Base-by-base conservation (phyloP, 2,888 invertebrate species). In the Punctoribates punctum region DNA sequence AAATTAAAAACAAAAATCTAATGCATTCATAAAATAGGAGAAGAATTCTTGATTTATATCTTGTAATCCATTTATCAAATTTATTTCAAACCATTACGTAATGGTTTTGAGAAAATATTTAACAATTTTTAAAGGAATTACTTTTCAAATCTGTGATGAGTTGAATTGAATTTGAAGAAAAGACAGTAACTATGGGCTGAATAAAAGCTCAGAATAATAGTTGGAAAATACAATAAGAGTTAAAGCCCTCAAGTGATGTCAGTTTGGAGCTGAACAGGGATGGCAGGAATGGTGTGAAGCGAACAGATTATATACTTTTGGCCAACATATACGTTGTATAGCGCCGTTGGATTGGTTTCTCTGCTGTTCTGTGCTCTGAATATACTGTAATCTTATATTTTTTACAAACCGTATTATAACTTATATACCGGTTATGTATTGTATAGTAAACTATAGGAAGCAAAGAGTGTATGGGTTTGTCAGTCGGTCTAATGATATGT, bases 401-500 rank as follows among this genome's bases (percentile, higher is more conserved):
- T 54, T 20, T 54, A 54, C 54, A 34, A 34, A 34, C 34, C 34
- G 34, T 34, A 34, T 34, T 34, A 34, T 34, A 34, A 20, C n/a
- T 20, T 54, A n/a, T 54, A 20, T 20, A 17, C 54, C 17, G 20
- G 20, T 20, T 54, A 20, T 54, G 54, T 54, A 54, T 54, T 54
- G 54, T n/a, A 54, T 54, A 54, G n/a, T 20, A 54, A n/a, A n/a
- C 6, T 54, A 54, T 54, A 20, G 8, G 20, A 54, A 48, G 48
- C 15, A 48, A 48, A 48, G 54, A 54, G 54, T 54, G 54, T 67
- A 67, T 67, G 67, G 17, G 67, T 67, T 67, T 67, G 67, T 67
- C 67, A 67, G 29, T 67, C 38, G 34, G 67, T 29, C n/a, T 67
- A 67, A 34, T 67, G 38, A 67, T 67, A 67, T 67, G 67, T 67